These are phyloP conservation scores for Petrocephalus zakoni DNA, from an alignment of 2,113 vertebrate genomes.

Conservation along the genomic window DNA sequence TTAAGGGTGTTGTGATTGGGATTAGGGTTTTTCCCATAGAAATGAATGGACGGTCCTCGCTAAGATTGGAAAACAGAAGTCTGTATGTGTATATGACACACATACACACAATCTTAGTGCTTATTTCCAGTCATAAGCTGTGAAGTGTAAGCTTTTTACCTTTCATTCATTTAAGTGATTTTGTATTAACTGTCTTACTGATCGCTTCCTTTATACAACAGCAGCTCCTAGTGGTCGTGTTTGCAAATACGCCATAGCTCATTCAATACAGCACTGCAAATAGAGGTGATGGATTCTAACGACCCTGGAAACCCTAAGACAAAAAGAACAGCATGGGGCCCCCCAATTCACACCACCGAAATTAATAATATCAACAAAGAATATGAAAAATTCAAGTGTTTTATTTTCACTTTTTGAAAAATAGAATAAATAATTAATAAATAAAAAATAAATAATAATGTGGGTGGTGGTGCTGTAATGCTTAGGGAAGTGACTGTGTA, in stretches of 20 bases:
- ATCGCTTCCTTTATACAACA: neutral
- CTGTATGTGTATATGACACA: neutral
- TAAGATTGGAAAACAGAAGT: neutral
- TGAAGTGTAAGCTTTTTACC: neutral
- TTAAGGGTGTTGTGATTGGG: too few relatives aligned
- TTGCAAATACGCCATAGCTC: neutral
- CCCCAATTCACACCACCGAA: neutral
- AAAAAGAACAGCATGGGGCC: neutral
- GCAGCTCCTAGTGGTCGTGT: neutral
- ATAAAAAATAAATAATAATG: too few relatives aligned
- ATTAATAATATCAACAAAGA: neutral
- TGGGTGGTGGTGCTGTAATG: too few relatives aligned
- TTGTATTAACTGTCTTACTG: neutral
- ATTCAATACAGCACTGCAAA: neutral
- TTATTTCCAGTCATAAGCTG: neutral
- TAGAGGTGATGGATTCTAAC: neutral
- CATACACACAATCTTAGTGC: neutral
- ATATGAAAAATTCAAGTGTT: neutral
- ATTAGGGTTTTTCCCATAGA: too few relatives aligned
- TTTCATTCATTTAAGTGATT: neutral
- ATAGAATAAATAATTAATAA: neutral
- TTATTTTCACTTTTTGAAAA: neutral
- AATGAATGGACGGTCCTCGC: too few relatives aligned
- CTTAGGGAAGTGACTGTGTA: too few relatives aligned
- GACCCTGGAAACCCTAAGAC: neutral